Conservation (phyloP, 2,113 vertebrate genomes). For the Lichenostomus cassidix region DNA sequence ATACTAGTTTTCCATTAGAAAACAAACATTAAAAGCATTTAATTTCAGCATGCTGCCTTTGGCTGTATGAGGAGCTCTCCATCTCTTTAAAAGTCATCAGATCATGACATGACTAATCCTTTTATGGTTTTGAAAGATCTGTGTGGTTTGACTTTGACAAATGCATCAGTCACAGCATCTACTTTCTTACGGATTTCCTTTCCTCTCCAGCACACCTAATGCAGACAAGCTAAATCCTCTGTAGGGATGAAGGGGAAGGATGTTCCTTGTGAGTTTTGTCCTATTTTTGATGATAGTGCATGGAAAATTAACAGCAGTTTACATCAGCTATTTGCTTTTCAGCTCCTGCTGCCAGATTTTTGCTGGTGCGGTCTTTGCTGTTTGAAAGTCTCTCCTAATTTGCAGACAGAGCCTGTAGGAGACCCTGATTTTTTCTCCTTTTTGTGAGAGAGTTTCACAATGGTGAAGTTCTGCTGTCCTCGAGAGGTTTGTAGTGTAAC, state of each 20-base stretch:
- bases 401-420: not conserved
- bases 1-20: not conserved
- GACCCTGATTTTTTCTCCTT: not conserved
- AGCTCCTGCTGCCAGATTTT: not conserved
- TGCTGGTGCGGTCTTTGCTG: not conserved
- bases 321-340: not conserved
- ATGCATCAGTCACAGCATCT: not conserved
- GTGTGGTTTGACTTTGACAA: not conserved
- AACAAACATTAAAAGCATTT: not conserved
- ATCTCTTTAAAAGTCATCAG: not conserved
- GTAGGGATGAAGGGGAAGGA: not conserved
- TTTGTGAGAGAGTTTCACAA: not conserved
- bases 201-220: not conserved
- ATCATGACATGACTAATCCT: not conserved
- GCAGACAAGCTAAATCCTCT: not conserved
- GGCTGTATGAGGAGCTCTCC: not conserved
- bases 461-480: not conserved
- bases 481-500: not conserved
- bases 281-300: not conserved
- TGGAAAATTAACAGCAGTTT: not conserved
- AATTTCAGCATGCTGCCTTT: not conserved
- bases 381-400: not conserved
- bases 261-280: not conserved
- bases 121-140: not conserved
- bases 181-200: not conserved